Conservation (phyloP, 1,140 invertebrate species). For the Drosophila saltans region DNA sequence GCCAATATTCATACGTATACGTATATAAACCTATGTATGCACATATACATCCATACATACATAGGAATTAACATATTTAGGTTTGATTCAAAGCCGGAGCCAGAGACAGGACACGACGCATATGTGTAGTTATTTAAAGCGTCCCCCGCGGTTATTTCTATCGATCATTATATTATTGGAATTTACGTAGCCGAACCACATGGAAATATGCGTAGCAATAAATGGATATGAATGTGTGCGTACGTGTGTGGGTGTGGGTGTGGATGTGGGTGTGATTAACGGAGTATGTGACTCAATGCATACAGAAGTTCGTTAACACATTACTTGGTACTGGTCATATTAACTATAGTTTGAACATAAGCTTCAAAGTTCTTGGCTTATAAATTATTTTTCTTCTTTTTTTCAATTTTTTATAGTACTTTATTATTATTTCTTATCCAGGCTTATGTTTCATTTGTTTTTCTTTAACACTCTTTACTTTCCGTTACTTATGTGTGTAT, state of each 20-base stretch:
- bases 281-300: slow-evolving; percentile 4
- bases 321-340: slow-evolving; percentile 8
- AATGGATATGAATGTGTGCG: neutral
- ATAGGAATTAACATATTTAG: neutral
- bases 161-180: slow-evolving; percentile 6
- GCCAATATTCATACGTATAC: slow-evolving; percentile 8
- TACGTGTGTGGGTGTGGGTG: neutral
- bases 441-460: slow-evolving; percentile 14
- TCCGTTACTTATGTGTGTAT: slow-evolving; percentile 28
- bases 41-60: slow-evolving; percentile 16
- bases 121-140: slow-evolving; percentile 11
- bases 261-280: slow-evolving; percentile 5
- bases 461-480: slow-evolving; percentile 33
- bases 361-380: neutral
- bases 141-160: slow-evolving; percentile 8
- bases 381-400: slow-evolving; percentile 10
- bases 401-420: neutral
- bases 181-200: slow-evolving; percentile 6
- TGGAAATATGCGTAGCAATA: slow-evolving; percentile 4
- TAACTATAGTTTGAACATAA: neutral
- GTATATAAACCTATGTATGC: slow-evolving; percentile 12
- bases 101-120: neutral
- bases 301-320: neutral
- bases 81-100: neutral
- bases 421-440: neutral